Evolutionary conservation across 2,113 vertebrate genomes (phyloP).

Genomic region (Chrysemys picta): DNA sequence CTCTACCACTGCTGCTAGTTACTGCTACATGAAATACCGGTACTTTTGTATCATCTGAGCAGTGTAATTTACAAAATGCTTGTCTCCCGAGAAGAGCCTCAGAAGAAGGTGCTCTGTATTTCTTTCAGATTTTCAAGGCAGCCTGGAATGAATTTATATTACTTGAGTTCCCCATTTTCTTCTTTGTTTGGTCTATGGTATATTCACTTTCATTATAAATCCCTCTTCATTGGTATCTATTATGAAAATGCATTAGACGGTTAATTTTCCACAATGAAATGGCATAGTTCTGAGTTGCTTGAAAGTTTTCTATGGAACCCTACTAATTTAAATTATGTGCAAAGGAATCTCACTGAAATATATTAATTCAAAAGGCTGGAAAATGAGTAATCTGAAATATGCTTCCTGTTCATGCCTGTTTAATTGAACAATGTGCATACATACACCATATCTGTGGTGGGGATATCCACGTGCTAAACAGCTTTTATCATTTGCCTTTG

Average conservation of each 20-base stretch:
- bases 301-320: neutral
- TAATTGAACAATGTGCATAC: neutral
- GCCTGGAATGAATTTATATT: constrained; percentile 13
- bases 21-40: neutral
- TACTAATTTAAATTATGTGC: neutral
- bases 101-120: constrained; percentile 1
- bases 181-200: neutral
- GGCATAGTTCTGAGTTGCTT: neutral
- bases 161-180: constrained; percentile 17
- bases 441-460: neutral
- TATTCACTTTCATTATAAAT: constrained; percentile 10
- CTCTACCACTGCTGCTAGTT: neutral
- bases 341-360: neutral
- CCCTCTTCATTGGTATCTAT: constrained; percentile 25
- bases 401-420: neutral
- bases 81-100: neutral
- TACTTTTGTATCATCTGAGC: neutral
- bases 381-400: constrained; percentile 4
- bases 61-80: constrained; percentile 35
- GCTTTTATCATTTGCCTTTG: neutral
- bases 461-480: neutral
- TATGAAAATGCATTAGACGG: neutral
- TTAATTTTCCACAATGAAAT: constrained; percentile 5
- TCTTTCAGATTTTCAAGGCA: constrained; percentile 32
- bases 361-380: neutral